Base-by-base conservation (phyloP, 30 jellyfish, hydroid and myxozoan genomes). In the Aurelia aurita complex sp. Pacific region DNA sequence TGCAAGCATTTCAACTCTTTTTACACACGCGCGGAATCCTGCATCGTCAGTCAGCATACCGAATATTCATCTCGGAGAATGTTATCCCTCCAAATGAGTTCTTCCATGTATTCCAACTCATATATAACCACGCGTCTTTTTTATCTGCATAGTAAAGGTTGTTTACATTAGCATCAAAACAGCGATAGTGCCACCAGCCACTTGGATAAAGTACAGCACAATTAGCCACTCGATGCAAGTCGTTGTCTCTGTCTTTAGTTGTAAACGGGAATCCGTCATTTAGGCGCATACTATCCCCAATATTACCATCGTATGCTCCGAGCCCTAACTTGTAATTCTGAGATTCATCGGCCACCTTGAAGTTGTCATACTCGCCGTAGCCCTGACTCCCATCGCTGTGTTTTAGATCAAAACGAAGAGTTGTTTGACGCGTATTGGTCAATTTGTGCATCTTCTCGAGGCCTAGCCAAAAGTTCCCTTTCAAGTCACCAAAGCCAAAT, bases 391-490 rank as follows among this genome's bases (percentile, higher is more conserved):
- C 43, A 36, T 73, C 71, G 46, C 38, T 18, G 51, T 73, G 83
- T 10, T 12, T 46, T 10, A 73, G 69, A 73, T 73, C 83, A 23
- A 73, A 43, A 7, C 83, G 43, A 10, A 73, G 69, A 13, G 17
- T 42, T 9, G 83, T 66, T 9, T 7, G 35, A 33, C 89, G 70
- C 3, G 66, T 32, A 15, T 38, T 57, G 19, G 89, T 71, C 52
- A 80, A 76, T 1, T 54, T 61, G 53, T 80, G 74, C 67, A 80
- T 14, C 10, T 40, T 62, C 17, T 80, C 74, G 13, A 80, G 81
- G 29, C 89, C 89, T 15, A 80, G 63, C 89, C 89, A 80, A 72
- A 80, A 80, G 64, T 80, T 66, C 66, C 82, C 89, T 19, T 80
- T 16, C 35, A 80, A 35, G 32, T 80, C 51, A 18, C 89, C 89